Base-by-base conservation (phyloP, 2,888 invertebrate species). In the Tupiocoris notatus region DNA sequence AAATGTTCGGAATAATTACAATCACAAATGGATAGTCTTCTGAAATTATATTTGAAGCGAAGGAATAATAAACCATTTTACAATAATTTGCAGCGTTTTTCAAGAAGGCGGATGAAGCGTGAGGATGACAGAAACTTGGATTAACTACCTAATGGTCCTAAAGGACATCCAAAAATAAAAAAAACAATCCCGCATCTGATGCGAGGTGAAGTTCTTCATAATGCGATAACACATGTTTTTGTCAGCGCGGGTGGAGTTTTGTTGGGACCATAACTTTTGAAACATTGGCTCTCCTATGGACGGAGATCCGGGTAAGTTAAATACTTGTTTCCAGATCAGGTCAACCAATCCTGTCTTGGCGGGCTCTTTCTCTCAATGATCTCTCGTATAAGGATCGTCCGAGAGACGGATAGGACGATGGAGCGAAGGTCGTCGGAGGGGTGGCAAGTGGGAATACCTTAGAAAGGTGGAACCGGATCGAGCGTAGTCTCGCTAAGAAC, bases 321-420 rank as follows among this genome's bases (percentile, higher is more conserved):
- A 73, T 73, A 73, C 73, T 61, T 62, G 73, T 73, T 73, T 73
- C 62, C 62, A 73, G 73, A 73, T 21, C 73, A 73, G 73, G 73
- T 73, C 73, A 73, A 21, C 70, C 59, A 12, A 39, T 39, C 39
- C 39, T 39, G 39, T 58, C 58, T 20, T 7, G n/a, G 63, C 73
- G 73, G 39, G n/a, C 59, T 73, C 73, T 73, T 73, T 73, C 73
- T 73, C 73, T 73, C 62, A 21, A 63, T 61, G 73, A 63, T 24
- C 68, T 63, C 20, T 17, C 63, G 39, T 73, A 73, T 73, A 73
- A 73, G 73, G 63, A 24, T 16, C 61, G 22, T 25, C 25, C 39
- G 18, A 25, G 63, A 21, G 16, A 63, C 39, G 39, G 39, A 39
- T 39, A 12, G n/a, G n/a, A n/a, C n/a, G n/a, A n/a, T n/a, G n/a